Evolutionary conservation across 2,113 vertebrate genomes (phyloP), one percentile per base, ranked within the genome.

Genomic region (Oxyura jamaicensis): DNA sequence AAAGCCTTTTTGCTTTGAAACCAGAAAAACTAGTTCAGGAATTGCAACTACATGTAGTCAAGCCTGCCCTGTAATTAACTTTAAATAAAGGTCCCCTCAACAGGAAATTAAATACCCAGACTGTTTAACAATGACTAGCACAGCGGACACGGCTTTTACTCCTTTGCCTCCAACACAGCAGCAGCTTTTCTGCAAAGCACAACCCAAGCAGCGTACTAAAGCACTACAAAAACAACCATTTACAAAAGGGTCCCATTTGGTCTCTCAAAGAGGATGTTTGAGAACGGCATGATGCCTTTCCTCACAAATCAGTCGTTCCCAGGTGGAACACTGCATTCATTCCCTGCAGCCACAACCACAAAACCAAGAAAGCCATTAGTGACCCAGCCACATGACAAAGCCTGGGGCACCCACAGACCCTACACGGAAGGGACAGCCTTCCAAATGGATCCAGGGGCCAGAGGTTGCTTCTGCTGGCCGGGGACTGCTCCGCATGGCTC

Each of bases 31-130:
- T 25, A 59, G 66, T 42, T 87, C 42, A 41, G 46, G 23, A 85
- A 31, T 67, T 81, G 56, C 74, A 93, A 88, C 86, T 92, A 44
- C 63, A 80, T 78, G 41, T 48, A 94, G 50, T 53, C 46, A 52
- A 63, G 48, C 42, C 90, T 59, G 65, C 59, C 62, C 56, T 91
- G 82, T 86, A 95, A 89, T 86, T 92, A 96, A 79, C 58, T 92
- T 59, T 77, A 79, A 63, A 65, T 65, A 76, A 83, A 79, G 26
- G 31, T 50, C n/a, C 46, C n/a, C 25, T 23, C 67, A 86, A 53
- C 22, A 76, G 59, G 23, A 20, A 69, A 53, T 44, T 76, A 88
- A 75, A 33, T 35, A 75, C 13, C 20, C 84, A 28, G 26, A 39
- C 14, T 19, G 21, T 85, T 83, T 63, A 58, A 65, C 39, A 28